These are phyloP conservation scores for Hippocampus barbouri DNA, from an alignment of 2,113 vertebrate genomes.

Conservation along the genomic window DNA sequence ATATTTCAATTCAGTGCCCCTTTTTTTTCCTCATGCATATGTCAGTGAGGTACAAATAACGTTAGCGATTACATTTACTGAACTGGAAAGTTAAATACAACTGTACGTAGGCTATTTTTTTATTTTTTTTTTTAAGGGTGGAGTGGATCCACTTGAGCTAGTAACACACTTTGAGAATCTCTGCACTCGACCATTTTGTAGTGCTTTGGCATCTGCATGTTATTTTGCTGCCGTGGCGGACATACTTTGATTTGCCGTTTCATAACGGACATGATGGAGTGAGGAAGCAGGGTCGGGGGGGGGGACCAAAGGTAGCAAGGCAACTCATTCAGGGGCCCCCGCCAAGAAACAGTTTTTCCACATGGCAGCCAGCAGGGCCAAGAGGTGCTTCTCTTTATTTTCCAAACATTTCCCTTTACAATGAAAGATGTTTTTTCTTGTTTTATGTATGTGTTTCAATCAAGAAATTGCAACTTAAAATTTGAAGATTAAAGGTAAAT, in stretches of 20 bases:
- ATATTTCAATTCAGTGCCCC: constrained; percentile 59
- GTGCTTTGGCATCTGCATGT: background rate
- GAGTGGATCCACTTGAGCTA: too few species aligned
- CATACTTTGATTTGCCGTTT: constrained; percentile 10
- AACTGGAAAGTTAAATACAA: background rate
- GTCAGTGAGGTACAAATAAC: background rate
- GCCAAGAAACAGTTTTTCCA: constrained; percentile 64
- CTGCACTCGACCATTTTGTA: too few species aligned
- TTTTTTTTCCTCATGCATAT: background rate
- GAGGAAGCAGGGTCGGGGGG: constrained; percentile 29
- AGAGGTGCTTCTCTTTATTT: constrained; percentile 49
- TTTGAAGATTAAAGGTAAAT: too few species aligned
- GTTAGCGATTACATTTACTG: background rate
- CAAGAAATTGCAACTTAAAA: background rate
- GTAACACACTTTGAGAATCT: too few species aligned
- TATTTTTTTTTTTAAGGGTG: too few species aligned
- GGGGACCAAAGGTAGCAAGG: constrained; percentile 20
- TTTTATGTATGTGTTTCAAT: background rate
- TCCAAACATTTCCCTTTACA: constrained; percentile 16
- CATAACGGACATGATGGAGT: constrained; percentile 32
- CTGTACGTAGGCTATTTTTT: background rate
- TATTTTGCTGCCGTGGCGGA: background rate
- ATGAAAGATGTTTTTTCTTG: constrained; percentile 5
- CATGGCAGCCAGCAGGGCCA: constrained; percentile 29
- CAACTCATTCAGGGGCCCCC: constrained; percentile 29